Base-by-base conservation (phyloP, 2,888 invertebrate genomes). In the Platycheirus rosarum region DNA sequence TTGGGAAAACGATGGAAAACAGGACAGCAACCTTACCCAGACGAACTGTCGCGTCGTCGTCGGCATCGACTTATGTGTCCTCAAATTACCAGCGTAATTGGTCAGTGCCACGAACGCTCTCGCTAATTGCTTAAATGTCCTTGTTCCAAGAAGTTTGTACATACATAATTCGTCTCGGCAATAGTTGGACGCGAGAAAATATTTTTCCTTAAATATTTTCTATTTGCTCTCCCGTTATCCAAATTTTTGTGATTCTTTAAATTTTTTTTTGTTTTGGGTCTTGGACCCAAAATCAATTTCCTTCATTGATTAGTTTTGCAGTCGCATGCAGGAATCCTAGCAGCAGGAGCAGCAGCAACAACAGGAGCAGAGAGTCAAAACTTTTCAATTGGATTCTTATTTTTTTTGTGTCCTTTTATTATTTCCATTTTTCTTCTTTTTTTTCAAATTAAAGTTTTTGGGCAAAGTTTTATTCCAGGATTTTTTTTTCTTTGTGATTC, bases 311-410 rank as follows among this genome's bases (percentile, higher is more conserved):
- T 82, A 77, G 77, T 77, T 77, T 68, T 73, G 82, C 73, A 82
- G 82, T 82, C 82, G 82, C 71, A 77, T 82, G 40, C 82, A 82
- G 77, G 65, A 76, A 55, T 32, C 35, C 18, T 40, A 57, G 51
- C 57, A 37, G 11, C 14, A 44, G 44, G 20, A 37, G 40, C 48
- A 63, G 20, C 57, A 66, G 32, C 76, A 66, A 48, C 62, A 68
- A 48, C 71, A 66, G 71, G 32, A 75, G 69, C 60, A 70, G 14
- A 70, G 14, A 71, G 68, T 68, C 70, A 77, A 77, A 79, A 82
- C 82, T 82, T 82, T 82, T 82, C 82, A 82, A 82, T 82, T 82
- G 82, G 82, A 82, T 82, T 82, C 82, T 71, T 66, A 82, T 77
- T 82, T 82, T 68, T 55, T 73, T 23, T 23, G 23, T 53, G 77